phyloP scores from a whole-genome alignment of 2,113 vertebrate species.

The Ursus arctos region DNA sequence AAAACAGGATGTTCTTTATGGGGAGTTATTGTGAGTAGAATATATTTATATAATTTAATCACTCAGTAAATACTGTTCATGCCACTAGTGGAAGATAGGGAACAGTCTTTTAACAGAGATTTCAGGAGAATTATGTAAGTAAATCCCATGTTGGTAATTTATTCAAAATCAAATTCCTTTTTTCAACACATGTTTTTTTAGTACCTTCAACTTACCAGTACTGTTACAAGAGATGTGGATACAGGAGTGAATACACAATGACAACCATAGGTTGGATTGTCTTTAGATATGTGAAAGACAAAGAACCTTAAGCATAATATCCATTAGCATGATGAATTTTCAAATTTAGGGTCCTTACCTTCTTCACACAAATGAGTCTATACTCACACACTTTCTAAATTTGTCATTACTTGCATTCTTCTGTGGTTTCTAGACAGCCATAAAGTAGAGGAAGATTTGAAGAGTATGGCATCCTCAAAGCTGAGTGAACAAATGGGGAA shows the following conservation, averaged over 20 bases:
- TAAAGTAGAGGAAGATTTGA: background rate
- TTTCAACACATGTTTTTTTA: background rate
- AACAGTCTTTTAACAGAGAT: slow-evolving; percentile 21
- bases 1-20: slow-evolving; percentile 73
- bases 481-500: background rate
- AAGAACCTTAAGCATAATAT: background rate
- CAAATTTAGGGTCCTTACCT: background rate
- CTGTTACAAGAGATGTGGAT: background rate
- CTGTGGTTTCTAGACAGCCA: background rate
- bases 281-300: background rate
- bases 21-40: slow-evolving; percentile 76
- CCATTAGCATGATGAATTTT: background rate
- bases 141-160: background rate
- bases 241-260: background rate
- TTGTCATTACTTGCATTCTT: background rate
- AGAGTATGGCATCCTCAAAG: background rate
- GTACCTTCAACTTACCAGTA: background rate
- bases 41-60: slow-evolving; percentile 43
- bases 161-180: slow-evolving; percentile 36
- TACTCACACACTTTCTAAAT: background rate
- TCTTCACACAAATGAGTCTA: background rate
- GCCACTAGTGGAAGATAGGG: background rate
- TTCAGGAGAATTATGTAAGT: slow-evolving; percentile 39
- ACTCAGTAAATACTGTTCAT: slow-evolving; percentile 16
- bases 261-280: background rate